These are phyloP conservation scores for Eudyptes chrysolophus DNA, from an alignment of 2,113 vertebrate species.

Conservation along the genomic window DNA sequence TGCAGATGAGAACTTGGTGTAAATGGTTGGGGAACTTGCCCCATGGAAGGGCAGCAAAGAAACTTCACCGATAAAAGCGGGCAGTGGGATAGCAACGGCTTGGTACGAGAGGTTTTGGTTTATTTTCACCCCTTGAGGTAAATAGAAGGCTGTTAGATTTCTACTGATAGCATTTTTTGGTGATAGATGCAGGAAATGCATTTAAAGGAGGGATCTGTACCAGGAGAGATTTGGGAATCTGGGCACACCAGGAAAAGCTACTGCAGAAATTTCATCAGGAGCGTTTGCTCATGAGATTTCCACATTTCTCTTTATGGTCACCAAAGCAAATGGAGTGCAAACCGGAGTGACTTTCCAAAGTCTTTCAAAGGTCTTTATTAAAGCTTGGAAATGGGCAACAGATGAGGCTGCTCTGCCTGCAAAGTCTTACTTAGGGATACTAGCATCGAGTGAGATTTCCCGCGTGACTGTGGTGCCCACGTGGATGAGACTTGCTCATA, in stretches of 20 bases:
- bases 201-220: background rate
- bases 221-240: background rate
- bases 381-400: background rate
- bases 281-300: background rate
- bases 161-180: background rate
- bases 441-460: background rate
- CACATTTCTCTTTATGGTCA: fast-evolving
- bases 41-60: background rate
- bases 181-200: background rate
- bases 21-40: background rate
- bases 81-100: background rate
- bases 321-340: background rate
- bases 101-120: background rate
- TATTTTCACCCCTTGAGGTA: background rate
- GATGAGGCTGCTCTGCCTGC: background rate
- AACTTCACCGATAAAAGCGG: background rate
- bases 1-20: background rate
- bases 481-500: fast-evolving
- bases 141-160: background rate
- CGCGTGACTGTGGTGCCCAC: fast-evolving
- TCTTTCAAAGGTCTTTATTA: background rate
- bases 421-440: background rate
- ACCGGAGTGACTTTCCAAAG: background rate
- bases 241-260: background rate
- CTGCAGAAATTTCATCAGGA: background rate